Evolutionary conservation across 2,113 vertebrate genomes (phyloP).

Genomic region (Xiphias gladius): DNA sequence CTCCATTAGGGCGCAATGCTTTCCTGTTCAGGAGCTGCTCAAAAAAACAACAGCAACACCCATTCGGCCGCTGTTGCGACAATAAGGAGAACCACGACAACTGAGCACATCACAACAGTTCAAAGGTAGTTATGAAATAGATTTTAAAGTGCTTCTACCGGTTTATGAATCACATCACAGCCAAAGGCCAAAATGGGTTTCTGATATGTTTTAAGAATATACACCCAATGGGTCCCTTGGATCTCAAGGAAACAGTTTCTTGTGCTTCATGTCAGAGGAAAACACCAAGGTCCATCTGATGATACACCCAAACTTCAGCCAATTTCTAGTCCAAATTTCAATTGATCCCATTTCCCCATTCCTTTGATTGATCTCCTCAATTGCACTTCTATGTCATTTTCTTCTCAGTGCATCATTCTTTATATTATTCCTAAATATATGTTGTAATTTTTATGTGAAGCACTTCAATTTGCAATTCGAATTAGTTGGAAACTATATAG

Average conservation of each 20-base stretch:
- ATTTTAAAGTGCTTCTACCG: conserved; percentile 9
- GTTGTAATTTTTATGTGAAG: too few relatives aligned
- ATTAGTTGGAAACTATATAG: too few relatives aligned
- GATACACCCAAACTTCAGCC: neutral
- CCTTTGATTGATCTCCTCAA: neutral
- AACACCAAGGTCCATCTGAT: neutral
- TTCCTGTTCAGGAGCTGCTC: conserved; percentile 43
- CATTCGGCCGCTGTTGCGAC: neutral
- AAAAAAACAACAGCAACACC: conserved; percentile 20
- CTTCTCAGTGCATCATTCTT: too few relatives aligned
- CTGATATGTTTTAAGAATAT: conserved; percentile 53
- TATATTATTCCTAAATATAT: too few relatives aligned
- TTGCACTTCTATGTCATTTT: too few relatives aligned
- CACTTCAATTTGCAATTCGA: too few relatives aligned
- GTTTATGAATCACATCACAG: conserved; percentile 34
- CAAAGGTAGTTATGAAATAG: neutral
- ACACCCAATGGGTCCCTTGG: conserved; percentile 38
- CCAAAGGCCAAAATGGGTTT: conserved; percentile 30
- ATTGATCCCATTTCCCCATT: neutral
- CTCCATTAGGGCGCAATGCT: conserved; percentile 44
- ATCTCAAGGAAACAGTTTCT: conserved; percentile 56
- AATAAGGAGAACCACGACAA: conserved; percentile 2
- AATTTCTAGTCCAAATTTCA: conserved; percentile 8
- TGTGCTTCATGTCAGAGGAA: conserved; percentile 33
- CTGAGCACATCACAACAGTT: neutral